phyloP scores from a whole-genome alignment of 2,797 vertebrate species.

The Selene dorsalis region DNA sequence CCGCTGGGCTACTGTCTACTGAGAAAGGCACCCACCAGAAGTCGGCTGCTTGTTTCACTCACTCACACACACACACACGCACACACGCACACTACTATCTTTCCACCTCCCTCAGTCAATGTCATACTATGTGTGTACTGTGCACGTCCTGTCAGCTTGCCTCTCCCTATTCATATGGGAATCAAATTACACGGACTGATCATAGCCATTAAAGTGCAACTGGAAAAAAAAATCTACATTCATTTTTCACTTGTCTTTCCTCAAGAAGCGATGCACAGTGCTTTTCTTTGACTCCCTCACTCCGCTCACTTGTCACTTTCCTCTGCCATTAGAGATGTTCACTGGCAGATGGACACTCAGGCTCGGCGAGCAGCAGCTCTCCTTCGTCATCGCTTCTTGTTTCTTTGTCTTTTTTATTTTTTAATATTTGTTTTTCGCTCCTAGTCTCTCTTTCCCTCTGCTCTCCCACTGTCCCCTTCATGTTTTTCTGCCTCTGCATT shows the following conservation, averaged over 20 bases:
- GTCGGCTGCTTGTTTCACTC: slow-evolving; percentile 38
- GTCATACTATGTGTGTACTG: slow-evolving; percentile 37
- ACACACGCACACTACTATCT: slow-evolving; percentile 32
- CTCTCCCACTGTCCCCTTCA: slow-evolving; percentile 16
- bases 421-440: neutral
- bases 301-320: slow-evolving; percentile 53
- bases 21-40: slow-evolving; percentile 50
- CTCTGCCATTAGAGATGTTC: slow-evolving; percentile 51
- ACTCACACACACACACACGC: slow-evolving; percentile 26
- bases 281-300: slow-evolving; percentile 42
- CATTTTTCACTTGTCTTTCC: slow-evolving; percentile 58
- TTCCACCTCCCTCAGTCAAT: slow-evolving; percentile 35
- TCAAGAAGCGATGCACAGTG: neutral
- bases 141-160: slow-evolving; percentile 40
- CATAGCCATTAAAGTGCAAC: slow-evolving; percentile 61
- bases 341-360: slow-evolving; percentile 58
- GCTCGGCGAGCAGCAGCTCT: slow-evolving; percentile 34
- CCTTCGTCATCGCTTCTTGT: slow-evolving; percentile 18
- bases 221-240: slow-evolving; percentile 49
- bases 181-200: slow-evolving; percentile 51
- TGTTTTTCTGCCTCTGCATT: slow-evolving; percentile 24
- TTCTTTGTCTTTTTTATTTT: slow-evolving; percentile 4
- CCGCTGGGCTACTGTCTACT: slow-evolving; percentile 45
- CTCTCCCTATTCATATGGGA: slow-evolving; percentile 45
- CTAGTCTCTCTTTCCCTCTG: neutral